Evolutionary conservation across 2,797 vertebrate species (phyloP).

Genomic region (Lepus townsendii): DNA sequence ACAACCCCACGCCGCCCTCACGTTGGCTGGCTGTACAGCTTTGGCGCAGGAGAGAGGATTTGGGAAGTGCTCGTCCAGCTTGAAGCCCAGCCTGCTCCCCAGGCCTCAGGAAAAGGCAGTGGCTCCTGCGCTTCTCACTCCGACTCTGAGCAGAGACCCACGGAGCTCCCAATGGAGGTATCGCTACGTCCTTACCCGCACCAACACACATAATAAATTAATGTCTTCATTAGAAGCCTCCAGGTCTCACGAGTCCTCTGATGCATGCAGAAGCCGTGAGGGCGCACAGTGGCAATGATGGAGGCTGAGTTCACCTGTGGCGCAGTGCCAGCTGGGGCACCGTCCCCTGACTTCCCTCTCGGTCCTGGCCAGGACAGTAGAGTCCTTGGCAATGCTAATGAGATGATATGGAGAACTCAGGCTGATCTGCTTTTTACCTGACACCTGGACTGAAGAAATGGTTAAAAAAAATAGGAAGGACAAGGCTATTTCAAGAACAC

Average conservation of each 20-base stretch:
- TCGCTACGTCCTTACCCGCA: background rate
- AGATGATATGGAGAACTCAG: background rate
- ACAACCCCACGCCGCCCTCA: too few species aligned
- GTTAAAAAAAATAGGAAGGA: background rate
- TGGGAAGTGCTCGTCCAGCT: background rate
- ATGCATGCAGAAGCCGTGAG: too few species aligned
- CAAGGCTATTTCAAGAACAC: background rate
- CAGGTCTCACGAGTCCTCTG: background rate
- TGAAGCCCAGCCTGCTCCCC: background rate
- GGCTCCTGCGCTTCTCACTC: background rate
- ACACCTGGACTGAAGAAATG: background rate
- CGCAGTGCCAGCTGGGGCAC: too few species aligned
- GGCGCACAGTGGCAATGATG: background rate
- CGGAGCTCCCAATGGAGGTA: background rate
- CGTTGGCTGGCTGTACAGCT: background rate
- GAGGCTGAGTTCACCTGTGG: background rate
- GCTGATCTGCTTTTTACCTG: background rate
- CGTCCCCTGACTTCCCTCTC: too few species aligned
- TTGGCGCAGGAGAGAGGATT: too few species aligned
- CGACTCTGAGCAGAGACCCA: background rate
- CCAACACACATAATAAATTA: background rate
- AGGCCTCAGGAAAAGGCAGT: background rate
- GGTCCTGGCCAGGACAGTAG: background rate
- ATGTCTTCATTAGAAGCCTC: background rate
- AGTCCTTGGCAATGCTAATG: too few species aligned